These are phyloP conservation scores for Ammospiza maritima DNA, from an alignment of 2,797 vertebrate genomes.

Conservation along the genomic window DNA sequence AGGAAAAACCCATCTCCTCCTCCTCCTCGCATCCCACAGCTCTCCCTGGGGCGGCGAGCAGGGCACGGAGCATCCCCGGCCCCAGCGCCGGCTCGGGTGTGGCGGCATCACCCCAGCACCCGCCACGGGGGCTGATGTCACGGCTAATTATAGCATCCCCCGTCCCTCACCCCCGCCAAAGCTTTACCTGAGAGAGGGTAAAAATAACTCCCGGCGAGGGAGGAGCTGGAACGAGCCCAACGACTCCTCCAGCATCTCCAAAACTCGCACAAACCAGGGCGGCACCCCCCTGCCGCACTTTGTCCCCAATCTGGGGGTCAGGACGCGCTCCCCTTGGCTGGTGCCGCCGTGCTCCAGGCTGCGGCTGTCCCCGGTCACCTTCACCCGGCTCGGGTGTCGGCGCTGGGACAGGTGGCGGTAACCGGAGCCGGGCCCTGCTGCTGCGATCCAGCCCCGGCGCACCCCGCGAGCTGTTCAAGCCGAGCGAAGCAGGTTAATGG, in stretches of 20 bases:
- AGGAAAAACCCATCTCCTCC: neutral
- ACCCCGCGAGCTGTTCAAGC: neutral
- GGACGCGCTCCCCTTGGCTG: fast-evolving
- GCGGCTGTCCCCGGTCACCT: neutral
- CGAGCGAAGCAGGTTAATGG: neutral
- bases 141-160: slow-evolving; percentile 57
- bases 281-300: fast-evolving
- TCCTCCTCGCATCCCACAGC: fast-evolving
- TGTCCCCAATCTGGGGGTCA: fast-evolving
- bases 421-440: neutral
- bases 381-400: neutral
- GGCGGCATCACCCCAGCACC: neutral
- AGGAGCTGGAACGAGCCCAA: slow-evolving; percentile 47
- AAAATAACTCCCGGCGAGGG: slow-evolving; percentile 55
- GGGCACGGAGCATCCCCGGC: neutral
- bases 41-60: neutral
- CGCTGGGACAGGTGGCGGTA: neutral
- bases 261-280: neutral
- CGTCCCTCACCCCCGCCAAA: slow-evolving; percentile 14
- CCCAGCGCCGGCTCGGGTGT: neutral
- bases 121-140: slow-evolving; percentile 60
- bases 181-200: slow-evolving; percentile 64
- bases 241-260: slow-evolving; percentile 34
- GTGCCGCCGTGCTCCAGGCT: neutral
- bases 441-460: neutral